Evolutionary conservation across 2,888 invertebrate genomes (phyloP).

Genomic region (Charanyca ferruginea): DNA sequence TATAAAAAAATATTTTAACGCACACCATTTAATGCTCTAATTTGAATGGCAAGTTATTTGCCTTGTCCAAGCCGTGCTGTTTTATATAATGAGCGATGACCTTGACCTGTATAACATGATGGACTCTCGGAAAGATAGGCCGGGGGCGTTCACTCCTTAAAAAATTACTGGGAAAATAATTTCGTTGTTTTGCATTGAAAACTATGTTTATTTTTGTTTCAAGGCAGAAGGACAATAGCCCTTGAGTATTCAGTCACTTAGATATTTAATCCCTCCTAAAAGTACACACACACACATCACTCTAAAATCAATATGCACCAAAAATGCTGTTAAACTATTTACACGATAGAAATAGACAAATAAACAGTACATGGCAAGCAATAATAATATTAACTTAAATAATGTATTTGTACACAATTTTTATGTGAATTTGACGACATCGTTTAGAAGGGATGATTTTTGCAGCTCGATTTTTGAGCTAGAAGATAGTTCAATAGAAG

Average conservation of each 20-base stretch:
- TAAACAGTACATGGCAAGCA: conserved; percentile 14
- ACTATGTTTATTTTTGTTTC: not conserved
- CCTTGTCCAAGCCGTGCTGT: too few relatives aligned
- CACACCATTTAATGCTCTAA: too few relatives aligned
- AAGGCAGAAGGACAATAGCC: not conserved
- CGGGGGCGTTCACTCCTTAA: too few relatives aligned
- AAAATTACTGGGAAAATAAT: too few relatives aligned
- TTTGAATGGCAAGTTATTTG: too few relatives aligned
- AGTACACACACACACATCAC: conserved; percentile 6
- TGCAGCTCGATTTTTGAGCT: not conserved
- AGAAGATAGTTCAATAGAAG: not conserved
- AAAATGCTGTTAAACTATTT: conserved; percentile 4
- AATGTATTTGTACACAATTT: conserved; percentile 31
- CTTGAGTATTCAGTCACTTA: not conserved
- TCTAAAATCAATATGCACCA: conserved; percentile 15
- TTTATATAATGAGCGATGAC: too few relatives aligned
- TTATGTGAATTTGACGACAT: conserved; percentile 14
- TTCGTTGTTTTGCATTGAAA: too few relatives aligned
- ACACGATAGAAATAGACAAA: conserved; percentile 7
- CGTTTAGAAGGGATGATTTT: not conserved
- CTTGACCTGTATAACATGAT: too few relatives aligned
- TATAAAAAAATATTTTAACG: too few relatives aligned
- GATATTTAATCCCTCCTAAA: not conserved
- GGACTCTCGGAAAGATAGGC: too few relatives aligned
- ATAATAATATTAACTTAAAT: conserved; percentile 20